A percentile compares a stretch with the other conserved stretches of the same genome.
Evolutionary conservation across 2,113 vertebrate species (phyloP).

Genomic region (Dicentrarchus labrax): DNA sequence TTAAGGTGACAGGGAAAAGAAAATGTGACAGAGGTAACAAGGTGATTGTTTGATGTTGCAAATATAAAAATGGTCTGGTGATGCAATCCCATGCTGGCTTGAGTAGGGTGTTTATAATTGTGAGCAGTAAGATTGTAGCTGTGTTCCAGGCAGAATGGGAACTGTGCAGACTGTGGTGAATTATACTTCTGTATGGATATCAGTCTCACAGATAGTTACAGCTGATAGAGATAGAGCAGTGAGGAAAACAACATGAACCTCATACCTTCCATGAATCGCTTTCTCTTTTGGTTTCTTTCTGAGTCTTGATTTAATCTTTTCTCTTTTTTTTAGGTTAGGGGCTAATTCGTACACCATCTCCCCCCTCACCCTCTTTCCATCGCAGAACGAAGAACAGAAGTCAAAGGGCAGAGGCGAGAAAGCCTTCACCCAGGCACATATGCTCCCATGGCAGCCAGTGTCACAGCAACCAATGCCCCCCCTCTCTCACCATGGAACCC

Average conservation of each 20-base stretch:
- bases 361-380: background rate
- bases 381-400: slow-evolving; percentile 22
- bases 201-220: slow-evolving; percentile 39
- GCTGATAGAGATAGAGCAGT: slow-evolving; percentile 25
- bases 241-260: slow-evolving; percentile 20
- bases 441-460: slow-evolving; percentile 37
- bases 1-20: background rate
- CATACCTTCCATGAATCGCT: slow-evolving; percentile 31
- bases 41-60: slow-evolving; percentile 18
- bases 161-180: slow-evolving; percentile 47
- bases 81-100: background rate
- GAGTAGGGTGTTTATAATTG: slow-evolving; percentile 19
- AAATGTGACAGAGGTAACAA: slow-evolving; percentile 6
- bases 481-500: slow-evolving; percentile 37
- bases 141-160: slow-evolving; percentile 25
- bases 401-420: slow-evolving; percentile 16
- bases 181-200: slow-evolving; percentile 38
- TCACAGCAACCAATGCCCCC: slow-evolving; percentile 22
- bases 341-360: background rate
- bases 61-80: slow-evolving; percentile 13
- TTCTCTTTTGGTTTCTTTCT: slow-evolving; percentile 1
- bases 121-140: slow-evolving; percentile 18
- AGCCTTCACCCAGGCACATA: slow-evolving; percentile 38
- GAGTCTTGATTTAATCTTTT: background rate
- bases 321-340: background rate